A percentile compares a stretch with the other conserved stretches of the same genome.
phyloP scores from a whole-genome alignment of 2,888 invertebrate species.

The Acronicta psi region DNA sequence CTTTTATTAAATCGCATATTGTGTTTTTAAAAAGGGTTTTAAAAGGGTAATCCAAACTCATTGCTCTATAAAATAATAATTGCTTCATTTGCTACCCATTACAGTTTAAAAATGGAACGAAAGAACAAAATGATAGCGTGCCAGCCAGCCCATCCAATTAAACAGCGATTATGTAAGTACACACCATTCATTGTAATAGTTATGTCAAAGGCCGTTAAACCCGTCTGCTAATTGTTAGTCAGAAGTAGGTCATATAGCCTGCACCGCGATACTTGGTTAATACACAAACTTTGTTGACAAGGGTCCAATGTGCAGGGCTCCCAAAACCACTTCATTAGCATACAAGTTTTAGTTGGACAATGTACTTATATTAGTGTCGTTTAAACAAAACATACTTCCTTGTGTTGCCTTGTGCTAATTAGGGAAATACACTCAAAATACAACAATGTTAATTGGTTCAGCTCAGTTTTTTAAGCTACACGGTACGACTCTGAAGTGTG shows the following conservation, averaged over 20 bases:
- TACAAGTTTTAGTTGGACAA: constrained; percentile 49
- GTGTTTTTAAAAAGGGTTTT: no score
- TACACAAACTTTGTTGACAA: constrained; percentile 69
- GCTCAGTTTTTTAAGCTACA: no score
- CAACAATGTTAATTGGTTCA: constrained; percentile 30
- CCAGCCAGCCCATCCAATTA: constrained; percentile 50
- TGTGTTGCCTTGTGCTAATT: constrained; percentile 46
- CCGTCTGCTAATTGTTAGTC: constrained; percentile 59
- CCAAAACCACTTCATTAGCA: constrained; percentile 63
- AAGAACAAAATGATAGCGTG: constrained; percentile 46
- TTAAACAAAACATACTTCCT: constrained; percentile 34
- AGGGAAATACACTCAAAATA: constrained; percentile 24
- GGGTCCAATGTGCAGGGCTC: constrained; percentile 61
- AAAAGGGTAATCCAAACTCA: constrained; percentile 3
- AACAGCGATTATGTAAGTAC: constrained; percentile 51
- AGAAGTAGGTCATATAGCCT: constrained; percentile 63
- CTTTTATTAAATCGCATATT: no score
- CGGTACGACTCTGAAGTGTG: no score
- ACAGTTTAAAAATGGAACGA: constrained; percentile 30
- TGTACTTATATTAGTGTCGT: constrained; percentile 42
- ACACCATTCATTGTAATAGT: constrained; percentile 50
- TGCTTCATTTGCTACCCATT: constrained; percentile 34
- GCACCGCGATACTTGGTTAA: constrained; percentile 62
- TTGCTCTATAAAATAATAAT: constrained; percentile 29
- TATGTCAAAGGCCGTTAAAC: constrained; percentile 50